phyloP scores from a whole-genome alignment of 2,888 invertebrate species.

The Apamea monoglypha region DNA sequence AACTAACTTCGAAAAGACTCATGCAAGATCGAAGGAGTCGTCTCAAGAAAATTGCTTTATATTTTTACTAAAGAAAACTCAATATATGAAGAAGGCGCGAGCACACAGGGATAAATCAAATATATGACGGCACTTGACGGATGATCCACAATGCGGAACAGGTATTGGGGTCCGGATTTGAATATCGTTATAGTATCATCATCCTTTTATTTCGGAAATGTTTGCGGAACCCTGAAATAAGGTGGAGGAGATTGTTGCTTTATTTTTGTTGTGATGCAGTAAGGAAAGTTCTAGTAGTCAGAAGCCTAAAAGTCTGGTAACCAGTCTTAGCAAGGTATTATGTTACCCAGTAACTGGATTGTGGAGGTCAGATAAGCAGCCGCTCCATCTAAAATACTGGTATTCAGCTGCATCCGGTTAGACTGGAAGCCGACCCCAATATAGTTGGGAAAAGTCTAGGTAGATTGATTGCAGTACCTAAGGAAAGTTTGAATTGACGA shows the following conservation, averaged over 20 bases:
- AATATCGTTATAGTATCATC: constrained; percentile 51
- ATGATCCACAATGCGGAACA: constrained; percentile 43
- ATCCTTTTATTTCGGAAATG: constrained; percentile 43
- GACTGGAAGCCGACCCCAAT: background rate
- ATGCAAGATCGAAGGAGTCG: background rate
- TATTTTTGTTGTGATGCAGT: constrained; percentile 13
- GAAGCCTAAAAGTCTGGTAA: too few species aligned
- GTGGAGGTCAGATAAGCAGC: background rate
- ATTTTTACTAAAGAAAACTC: constrained; percentile 48
- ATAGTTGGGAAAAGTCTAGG: background rate
- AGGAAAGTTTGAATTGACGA: too few species aligned
- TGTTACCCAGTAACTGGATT: background rate
- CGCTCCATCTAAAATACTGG: background rate
- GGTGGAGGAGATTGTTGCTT: background rate
- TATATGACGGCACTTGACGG: constrained; percentile 58
- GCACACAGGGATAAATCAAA: constrained; percentile 63
- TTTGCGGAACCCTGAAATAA: constrained; percentile 25
- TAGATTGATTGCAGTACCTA: too few species aligned
- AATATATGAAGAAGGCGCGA: constrained; percentile 30
- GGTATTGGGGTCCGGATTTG: constrained; percentile 53
- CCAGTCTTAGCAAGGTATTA: too few species aligned
- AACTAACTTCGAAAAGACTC: background rate
- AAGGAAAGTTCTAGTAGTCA: background rate
- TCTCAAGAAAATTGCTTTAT: constrained; percentile 46
- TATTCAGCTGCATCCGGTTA: background rate